A percentile compares a stretch with the other conserved stretches of the same genome.
Evolutionary conservation across 2,888 invertebrate genomes (phyloP).

Genomic region (Phytoseiulus persimilis): DNA sequence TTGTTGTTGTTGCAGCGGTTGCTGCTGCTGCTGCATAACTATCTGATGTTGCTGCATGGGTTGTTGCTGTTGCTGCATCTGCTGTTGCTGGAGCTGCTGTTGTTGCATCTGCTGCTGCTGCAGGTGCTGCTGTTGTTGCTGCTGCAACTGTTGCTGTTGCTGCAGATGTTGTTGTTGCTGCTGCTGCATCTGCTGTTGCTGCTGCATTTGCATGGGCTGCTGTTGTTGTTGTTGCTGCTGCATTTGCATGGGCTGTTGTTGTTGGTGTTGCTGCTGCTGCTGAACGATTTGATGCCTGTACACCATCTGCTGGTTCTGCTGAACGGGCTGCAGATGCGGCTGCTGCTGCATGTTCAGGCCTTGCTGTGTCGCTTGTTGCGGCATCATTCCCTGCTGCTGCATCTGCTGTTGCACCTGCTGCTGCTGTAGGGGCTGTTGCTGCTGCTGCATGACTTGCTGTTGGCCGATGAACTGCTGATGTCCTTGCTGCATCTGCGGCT

Average conservation of each 20-base stretch:
- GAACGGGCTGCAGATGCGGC: conserved; percentile 19
- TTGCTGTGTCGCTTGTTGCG: conserved; percentile 27
- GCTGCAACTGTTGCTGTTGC: conserved; percentile 18
- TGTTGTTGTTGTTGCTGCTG: conserved; percentile 21
- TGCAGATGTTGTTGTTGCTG: conserved; percentile 11
- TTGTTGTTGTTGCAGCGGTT: neutral
- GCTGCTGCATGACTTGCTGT: conserved; percentile 20
- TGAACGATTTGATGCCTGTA: neutral
- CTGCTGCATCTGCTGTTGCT: conserved; percentile 13
- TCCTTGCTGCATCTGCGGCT: conserved; percentile 39
- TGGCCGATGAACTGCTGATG: conserved; percentile 29
- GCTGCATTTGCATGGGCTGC: conserved; percentile 8
- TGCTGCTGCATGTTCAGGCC: conserved; percentile 27
- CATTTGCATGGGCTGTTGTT: neutral
- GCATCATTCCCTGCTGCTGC: conserved; percentile 21
- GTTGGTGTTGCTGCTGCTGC: conserved; percentile 20
- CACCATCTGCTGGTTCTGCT: conserved; percentile 18
- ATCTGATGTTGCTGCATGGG: conserved; percentile 11
- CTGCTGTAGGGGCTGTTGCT: conserved; percentile 20
- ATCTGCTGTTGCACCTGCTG: conserved; percentile 24
- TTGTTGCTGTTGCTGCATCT: conserved; percentile 6
- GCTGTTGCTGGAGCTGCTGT: conserved; percentile 22
- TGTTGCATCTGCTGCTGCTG: conserved; percentile 16
- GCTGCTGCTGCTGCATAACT: conserved; percentile 22
- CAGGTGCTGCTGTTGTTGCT: conserved; percentile 18